These are phyloP conservation scores for Tenthredo livida DNA, from an alignment of 2,888 invertebrate species.

Conservation along the genomic window DNA sequence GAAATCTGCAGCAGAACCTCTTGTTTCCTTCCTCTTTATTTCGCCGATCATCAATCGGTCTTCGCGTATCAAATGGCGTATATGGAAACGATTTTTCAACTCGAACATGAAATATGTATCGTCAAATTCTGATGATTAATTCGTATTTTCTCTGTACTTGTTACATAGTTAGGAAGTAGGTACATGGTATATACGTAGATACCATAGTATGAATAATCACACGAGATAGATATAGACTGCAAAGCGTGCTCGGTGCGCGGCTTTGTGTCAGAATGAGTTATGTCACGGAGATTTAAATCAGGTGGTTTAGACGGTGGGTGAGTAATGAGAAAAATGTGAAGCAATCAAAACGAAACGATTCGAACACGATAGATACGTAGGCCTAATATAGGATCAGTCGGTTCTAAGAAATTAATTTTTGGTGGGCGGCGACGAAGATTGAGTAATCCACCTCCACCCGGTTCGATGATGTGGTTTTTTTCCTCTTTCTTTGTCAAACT, in stretches of 20 bases:
- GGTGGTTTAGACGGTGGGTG: conserved; percentile 6
- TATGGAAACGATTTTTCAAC: not conserved
- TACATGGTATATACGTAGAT: too few species aligned
- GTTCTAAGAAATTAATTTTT: conserved; percentile 36
- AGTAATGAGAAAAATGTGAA: conserved; percentile 50
- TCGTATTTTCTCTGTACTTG: too few species aligned
- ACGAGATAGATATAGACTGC: not conserved
- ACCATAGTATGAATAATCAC: too few species aligned
- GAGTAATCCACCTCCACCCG: conserved; percentile 3
- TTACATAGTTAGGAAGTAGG: too few species aligned
- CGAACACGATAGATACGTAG: conserved; percentile 1
- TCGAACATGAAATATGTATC: not conserved
- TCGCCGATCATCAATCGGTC: not conserved
- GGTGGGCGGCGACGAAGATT: conserved; percentile 42
- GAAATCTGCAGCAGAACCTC: not conserved
- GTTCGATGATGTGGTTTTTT: not conserved
- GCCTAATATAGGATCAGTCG: conserved; percentile 37
- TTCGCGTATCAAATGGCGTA: not conserved
- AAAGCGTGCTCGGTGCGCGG: not conserved
- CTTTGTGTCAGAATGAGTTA: conserved; percentile 46
- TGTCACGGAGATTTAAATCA: conserved; percentile 45
- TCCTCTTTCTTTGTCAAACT: not conserved
- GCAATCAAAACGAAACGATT: conserved; percentile 46
- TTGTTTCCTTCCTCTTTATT: not conserved
- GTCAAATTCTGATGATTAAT: too few species aligned